Base-by-base conservation (phyloP, 2,888 invertebrate species). In the Folsomia manolachei region DNA sequence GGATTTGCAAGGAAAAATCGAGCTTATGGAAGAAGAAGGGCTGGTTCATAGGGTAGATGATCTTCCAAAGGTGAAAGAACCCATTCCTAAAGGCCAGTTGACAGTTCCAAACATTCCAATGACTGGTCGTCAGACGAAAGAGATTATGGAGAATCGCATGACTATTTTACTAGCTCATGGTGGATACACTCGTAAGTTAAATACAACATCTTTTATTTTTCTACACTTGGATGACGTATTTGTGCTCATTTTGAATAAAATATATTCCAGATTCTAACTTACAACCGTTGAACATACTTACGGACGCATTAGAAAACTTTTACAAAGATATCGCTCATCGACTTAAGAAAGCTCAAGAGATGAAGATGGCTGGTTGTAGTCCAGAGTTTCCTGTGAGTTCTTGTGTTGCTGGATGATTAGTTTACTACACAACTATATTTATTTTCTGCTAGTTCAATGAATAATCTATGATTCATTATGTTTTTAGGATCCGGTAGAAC, bases 401-500 rank as follows among this genome's bases (percentile, higher is more conserved):
- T 52, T 52, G 24, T 62, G 62, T 14, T 21, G 23, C 9, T n/a
- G n/a, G 23, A 18, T 60, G 4, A 7, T 60, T 60, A 21, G n/a
- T 21, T 60, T 60, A 9, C 21, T 19, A 11, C 14, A 19, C 19
- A 19, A n/a, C n/a, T n/a, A n/a, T n/a, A n/a, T n/a, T n/a, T n/a
- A n/a, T n/a, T n/a, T n/a, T n/a, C n/a, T n/a, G n/a, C n/a, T n/a
- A n/a, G n/a, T n/a, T n/a, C n/a, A n/a, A n/a, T n/a, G n/a, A n/a
- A n/a, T n/a, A n/a, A n/a, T n/a, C n/a, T n/a, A n/a, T 39, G 4
- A 39, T 39, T 9, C 39, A 39, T 39, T 39, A 39, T 39, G 7
- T 9, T 9, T 39, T 69, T 75, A 89, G 89, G 87, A 89, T 83
- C 85, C 86, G 23, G 83, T 88, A 79, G 89, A 89, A 80, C 85